Percentiles rank a stretch among this genome's conserved stretches.
Conservation (phyloP, 1,140 invertebrate species). For the Habropoda laboriosa region DNA sequence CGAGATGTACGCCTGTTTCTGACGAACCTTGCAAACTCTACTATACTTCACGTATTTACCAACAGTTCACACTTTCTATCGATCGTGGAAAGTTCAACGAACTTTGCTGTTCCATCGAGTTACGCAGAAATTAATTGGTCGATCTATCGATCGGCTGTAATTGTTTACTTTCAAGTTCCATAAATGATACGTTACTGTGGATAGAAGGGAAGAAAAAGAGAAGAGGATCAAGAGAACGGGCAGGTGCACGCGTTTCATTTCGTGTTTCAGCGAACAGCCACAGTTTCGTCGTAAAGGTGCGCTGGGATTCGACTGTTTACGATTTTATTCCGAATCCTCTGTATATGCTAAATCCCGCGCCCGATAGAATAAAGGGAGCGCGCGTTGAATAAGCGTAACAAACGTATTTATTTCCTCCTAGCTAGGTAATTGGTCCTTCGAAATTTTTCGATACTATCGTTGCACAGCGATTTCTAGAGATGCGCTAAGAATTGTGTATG, state of each 20-base stretch:
- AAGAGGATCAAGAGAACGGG: conserved; percentile 64
- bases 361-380: conserved; percentile 14
- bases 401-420: background rate
- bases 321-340: conserved; percentile 48
- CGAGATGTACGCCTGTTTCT: background rate
- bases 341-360: conserved; percentile 6
- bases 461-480: no score
- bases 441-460: no score
- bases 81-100: no score
- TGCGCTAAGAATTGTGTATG: background rate
- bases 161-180: conserved; percentile 27
- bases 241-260: conserved; percentile 78
- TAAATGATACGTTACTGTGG: conserved; percentile 52
- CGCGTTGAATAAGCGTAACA: background rate
- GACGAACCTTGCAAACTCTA: background rate
- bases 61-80: no score
- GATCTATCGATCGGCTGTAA: background rate
- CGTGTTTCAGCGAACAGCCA: conserved; percentile 68
- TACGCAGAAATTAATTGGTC: background rate
- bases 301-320: conserved; percentile 29
- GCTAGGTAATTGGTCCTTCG: no score
- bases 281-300: conserved; percentile 49
- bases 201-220: conserved; percentile 47
- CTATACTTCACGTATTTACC: no score
- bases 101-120: no score